Base-by-base conservation (phyloP, 2,888 invertebrate genomes). In the Caenorhabditis doughertyi region DNA sequence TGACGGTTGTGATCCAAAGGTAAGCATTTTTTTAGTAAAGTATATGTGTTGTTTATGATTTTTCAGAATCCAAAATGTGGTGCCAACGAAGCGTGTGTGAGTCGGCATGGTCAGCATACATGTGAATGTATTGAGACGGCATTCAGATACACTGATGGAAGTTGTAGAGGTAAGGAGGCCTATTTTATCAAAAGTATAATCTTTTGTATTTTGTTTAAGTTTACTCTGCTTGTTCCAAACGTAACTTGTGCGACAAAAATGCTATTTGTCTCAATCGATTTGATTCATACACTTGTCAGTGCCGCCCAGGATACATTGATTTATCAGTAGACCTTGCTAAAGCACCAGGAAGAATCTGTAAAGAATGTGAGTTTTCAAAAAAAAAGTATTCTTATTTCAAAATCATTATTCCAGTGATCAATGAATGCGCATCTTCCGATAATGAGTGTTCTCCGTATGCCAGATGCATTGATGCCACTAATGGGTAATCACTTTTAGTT, bases 211-310 rank as follows among this genome's bases (percentile, higher is more conserved):
- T 23, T 25, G 32, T 60, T 39, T 13, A 27, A 72, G 84, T 89
- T 77, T 89, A 87, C 77, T 89, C 86, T 56, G 91, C 90, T 23
- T 90, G 90, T 72, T 87, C 87, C 7, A 76, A 76, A 21, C 70
- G 67, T 3, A 85, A 87, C 62, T 85, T 87, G 8, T 91, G 91
- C 71, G 89, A 90, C 71, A 82, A 68, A 67, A 88, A 91, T 72
- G 92, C 92, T 13, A 82, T 89, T 16, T 92, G 92, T 62, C 84
- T 89, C 47, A 92, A 92, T 79, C 83, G 89, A 16, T 92, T 92
- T 81, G 90, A 91, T 82, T 83, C 88, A 2, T 88, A 86, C 81
- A 88, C 84, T 18, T 92, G 92, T 79, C 92, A 91, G 77, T 92
- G 92, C 68, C 84, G 88, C 35, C 84, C 89, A 8, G 89, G 90